A percentile compares a stretch with the other conserved stretches of the same genome.
These are phyloP conservation scores for Cartodere bifasciata DNA, from an alignment of 2,888 invertebrate genomes.

Conservation along the genomic window DNA sequence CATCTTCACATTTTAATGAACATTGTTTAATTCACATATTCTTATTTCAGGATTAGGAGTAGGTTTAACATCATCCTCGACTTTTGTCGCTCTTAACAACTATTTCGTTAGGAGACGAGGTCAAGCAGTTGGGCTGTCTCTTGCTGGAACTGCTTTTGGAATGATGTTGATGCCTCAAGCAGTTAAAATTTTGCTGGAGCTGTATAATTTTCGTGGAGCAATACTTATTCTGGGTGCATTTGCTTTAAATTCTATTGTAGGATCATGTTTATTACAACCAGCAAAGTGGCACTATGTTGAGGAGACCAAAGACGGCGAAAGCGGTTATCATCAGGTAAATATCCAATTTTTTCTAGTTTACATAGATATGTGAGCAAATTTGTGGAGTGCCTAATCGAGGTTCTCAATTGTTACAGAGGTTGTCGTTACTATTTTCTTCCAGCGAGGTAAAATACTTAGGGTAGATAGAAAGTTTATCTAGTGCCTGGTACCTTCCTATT, in stretches of 20 bases:
- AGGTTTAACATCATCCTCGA: conserved; percentile 61
- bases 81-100: conserved; percentile 67
- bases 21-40: neutral
- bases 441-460: conserved; percentile 33
- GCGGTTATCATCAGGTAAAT: conserved; percentile 25
- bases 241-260: conserved; percentile 54
- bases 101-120: conserved; percentile 66
- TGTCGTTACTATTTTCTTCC: conserved; percentile 33
- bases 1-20: neutral
- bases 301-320: conserved; percentile 41
- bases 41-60: conserved; percentile 58
- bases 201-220: conserved; percentile 53
- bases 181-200: conserved; percentile 48
- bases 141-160: conserved; percentile 69
- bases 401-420: conserved; percentile 29
- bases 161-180: conserved; percentile 70
- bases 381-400: neutral
- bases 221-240: conserved; percentile 54
- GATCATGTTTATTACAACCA: conserved; percentile 55
- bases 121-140: conserved; percentile 66
- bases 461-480: no score
- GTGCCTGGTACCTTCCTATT: no score
- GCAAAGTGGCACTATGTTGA: conserved; percentile 57
- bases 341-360: conserved; percentile 3
- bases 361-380: conserved; percentile 3